A percentile compares a stretch with the other conserved stretches of the same genome.
These are phyloP conservation scores for Halcyon leucocephala DNA, from an alignment of 2,797 vertebrate genomes.

Conservation along the genomic window DNA sequence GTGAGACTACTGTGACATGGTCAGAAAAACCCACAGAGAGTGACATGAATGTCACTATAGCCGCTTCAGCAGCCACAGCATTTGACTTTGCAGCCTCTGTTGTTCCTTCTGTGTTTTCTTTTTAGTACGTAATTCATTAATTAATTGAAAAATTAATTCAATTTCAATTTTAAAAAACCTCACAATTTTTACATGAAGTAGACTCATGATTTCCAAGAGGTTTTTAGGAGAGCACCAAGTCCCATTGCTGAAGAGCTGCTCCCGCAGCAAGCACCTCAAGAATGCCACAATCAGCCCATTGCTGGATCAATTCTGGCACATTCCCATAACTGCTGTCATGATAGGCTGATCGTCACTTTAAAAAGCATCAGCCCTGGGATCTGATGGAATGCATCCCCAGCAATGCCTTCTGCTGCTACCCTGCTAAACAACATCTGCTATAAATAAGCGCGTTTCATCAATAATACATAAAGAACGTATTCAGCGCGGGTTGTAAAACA, in stretches of 20 bases:
- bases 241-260: background rate
- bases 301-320: no score
- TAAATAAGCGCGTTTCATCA: background rate
- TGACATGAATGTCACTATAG: fast-evolving
- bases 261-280: background rate
- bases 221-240: background rate
- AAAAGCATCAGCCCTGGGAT: background rate
- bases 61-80: background rate
- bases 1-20: fast-evolving
- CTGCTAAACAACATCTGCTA: background rate
- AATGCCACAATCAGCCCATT: background rate
- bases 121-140: fast-evolving
- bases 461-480: background rate
- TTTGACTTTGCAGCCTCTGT: background rate
- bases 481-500: background rate
- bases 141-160: fast-evolving
- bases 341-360: background rate
- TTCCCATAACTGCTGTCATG: background rate
- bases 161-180: background rate
- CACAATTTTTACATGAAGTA: background rate
- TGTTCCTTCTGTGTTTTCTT: background rate
- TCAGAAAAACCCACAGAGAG: background rate
- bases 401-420: background rate
- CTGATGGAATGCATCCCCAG: background rate
- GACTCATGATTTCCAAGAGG: fast-evolving